Conservation (phyloP, 2,113 vertebrate genomes). For the Apaloderma vittatum region DNA sequence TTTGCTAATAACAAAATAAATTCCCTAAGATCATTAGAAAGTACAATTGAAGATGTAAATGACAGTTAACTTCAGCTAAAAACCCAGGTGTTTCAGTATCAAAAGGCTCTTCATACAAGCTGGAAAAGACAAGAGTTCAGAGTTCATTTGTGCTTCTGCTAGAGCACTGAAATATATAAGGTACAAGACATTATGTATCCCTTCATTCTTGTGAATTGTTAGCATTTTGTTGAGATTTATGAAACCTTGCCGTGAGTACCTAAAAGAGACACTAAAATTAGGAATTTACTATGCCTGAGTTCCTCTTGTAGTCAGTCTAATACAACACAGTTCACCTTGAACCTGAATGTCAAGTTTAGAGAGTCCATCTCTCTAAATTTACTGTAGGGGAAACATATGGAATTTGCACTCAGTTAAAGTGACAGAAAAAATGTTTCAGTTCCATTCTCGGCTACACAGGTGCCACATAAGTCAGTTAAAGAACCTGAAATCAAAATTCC, state of each 20-base stretch:
- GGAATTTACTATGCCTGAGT: not conserved
- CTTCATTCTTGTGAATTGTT: not conserved
- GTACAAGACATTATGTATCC: not conserved
- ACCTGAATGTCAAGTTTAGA: not conserved
- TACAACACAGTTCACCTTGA: not conserved
- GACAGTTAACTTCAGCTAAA: slow-evolving; percentile 23
- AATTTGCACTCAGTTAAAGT: not conserved
- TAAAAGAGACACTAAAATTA: not conserved
- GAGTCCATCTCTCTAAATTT: not conserved
- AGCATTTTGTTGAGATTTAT: not conserved
- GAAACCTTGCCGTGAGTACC: not conserved
- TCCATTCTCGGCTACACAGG: not conserved
- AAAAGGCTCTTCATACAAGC: not conserved
- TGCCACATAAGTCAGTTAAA: not conserved
- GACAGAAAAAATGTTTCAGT: not conserved
- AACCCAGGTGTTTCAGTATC: not conserved
- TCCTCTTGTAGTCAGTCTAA: not conserved
- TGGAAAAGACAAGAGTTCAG: not conserved
- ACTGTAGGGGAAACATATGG: not conserved
- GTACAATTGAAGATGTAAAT: slow-evolving; percentile 8
- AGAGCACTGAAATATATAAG: not conserved
- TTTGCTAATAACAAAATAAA: slow-evolving; percentile 80
- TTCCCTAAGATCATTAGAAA: slow-evolving; percentile 50
- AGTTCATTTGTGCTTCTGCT: not conserved
- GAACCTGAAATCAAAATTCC: not conserved